These are phyloP conservation scores for Heliconius hermathena DNA, from an alignment of 1,140 invertebrate species.

Conservation along the genomic window DNA sequence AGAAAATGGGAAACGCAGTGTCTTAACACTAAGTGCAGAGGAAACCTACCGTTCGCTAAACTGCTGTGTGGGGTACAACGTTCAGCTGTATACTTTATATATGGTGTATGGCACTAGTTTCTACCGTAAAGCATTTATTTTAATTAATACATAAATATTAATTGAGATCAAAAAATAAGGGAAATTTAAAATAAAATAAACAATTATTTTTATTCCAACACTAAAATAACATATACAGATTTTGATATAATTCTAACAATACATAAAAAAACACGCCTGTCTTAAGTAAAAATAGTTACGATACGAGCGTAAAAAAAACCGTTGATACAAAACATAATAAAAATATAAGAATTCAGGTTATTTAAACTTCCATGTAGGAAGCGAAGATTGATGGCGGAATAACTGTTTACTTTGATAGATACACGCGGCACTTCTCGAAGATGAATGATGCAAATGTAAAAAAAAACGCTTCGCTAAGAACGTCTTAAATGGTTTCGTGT, in stretches of 20 bases:
- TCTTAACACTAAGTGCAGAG: too few species aligned
- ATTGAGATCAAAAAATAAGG: too few species aligned
- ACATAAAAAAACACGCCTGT: background rate
- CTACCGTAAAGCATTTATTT: too few species aligned
- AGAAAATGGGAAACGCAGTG: too few species aligned
- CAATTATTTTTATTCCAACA: too few species aligned
- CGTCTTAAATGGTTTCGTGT: background rate
- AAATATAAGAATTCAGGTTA: slow-evolving; percentile 19
- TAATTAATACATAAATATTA: too few species aligned
- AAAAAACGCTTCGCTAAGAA: background rate
- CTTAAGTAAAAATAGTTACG: slow-evolving; percentile 14
- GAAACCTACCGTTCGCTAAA: too few species aligned
- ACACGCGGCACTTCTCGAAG: slow-evolving; percentile 12
- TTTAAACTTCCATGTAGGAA: slow-evolving; percentile 28
- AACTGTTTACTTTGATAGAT: slow-evolving; percentile 26
- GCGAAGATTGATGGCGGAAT: slow-evolving; percentile 26
- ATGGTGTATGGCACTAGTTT: too few species aligned
- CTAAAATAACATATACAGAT: background rate
- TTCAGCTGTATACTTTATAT: too few species aligned
- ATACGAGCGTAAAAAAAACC: slow-evolving; percentile 17
- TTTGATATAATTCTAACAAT: background rate
- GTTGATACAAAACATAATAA: slow-evolving; percentile 16
- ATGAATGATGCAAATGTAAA: slow-evolving; percentile 16
- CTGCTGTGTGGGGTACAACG: too few species aligned
- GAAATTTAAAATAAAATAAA: too few species aligned